Conservation (phyloP, 2,113 vertebrate genomes). For the Heterochromis multidens region DNA sequence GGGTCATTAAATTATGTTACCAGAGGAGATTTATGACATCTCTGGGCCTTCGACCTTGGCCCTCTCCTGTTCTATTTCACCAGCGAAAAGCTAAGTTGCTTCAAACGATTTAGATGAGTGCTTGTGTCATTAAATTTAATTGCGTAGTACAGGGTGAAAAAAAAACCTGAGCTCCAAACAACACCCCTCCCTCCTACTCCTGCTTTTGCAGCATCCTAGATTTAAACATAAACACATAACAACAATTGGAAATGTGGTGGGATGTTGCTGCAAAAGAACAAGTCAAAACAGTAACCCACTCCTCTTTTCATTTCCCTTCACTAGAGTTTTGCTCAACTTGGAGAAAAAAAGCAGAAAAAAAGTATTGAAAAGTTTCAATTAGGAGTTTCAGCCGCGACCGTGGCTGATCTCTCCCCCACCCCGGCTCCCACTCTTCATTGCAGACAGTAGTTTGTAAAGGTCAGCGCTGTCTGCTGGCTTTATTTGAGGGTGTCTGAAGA, state of each 20-base stretch:
- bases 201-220: constrained; percentile 10
- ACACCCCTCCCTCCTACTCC: not conserved
- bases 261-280: not conserved
- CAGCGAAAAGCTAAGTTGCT: not conserved
- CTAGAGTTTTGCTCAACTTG: constrained; percentile 17
- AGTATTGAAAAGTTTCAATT: constrained; percentile 59
- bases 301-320: constrained; percentile 9
- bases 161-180: constrained; percentile 3
- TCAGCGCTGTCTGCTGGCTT: constrained; percentile 60
- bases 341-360: not conserved
- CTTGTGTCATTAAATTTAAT: constrained; percentile 46
- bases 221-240: constrained; percentile 34
- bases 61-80: constrained; percentile 29
- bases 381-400: not conserved
- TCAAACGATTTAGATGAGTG: constrained; percentile 23
- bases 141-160: not conserved
- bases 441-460: constrained; percentile 64
- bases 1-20: constrained; percentile 57
- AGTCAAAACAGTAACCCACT: constrained; percentile 21
- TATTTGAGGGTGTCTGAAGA: constrained; percentile 69
- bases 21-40: constrained; percentile 32
- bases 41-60: constrained; percentile 48
- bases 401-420: not conserved
- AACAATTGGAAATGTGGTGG: not conserved
- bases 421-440: not conserved